Evolutionary conservation across 2,113 vertebrate genomes (phyloP).

Genomic region (Tinamus guttatus): DNA sequence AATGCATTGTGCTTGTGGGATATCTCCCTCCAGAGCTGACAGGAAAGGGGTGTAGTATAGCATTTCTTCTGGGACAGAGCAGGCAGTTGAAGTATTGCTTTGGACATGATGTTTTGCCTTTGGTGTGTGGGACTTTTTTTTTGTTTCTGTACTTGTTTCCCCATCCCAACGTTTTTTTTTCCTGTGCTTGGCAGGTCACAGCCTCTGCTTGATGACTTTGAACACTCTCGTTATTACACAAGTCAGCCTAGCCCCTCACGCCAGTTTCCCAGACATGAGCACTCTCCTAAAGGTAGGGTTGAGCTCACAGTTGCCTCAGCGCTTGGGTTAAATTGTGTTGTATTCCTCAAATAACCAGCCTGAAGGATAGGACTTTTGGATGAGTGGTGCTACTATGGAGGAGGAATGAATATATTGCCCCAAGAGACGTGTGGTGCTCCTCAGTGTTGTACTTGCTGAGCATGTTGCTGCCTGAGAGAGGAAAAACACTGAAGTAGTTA

Average conservation of each 20-base stretch:
- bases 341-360: neutral
- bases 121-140: neutral
- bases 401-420: neutral
- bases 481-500: neutral
- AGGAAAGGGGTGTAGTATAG: neutral
- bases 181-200: slow-evolving; percentile 62
- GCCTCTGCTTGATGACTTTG: slow-evolving; percentile 54
- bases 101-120: neutral
- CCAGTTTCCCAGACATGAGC: slow-evolving; percentile 72
- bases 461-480: neutral
- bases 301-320: neutral
- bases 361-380: neutral
- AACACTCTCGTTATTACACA: slow-evolving; percentile 36
- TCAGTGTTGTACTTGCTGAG: neutral
- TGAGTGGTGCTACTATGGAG: neutral
- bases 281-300: slow-evolving; percentile 79
- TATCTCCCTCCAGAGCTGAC: neutral
- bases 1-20: neutral
- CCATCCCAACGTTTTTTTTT: neutral
- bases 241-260: slow-evolving; percentile 72
- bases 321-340: neutral
- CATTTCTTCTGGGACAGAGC: neutral
- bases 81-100: neutral
- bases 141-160: neutral
- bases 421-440: neutral